These are phyloP conservation scores for Eupithecia centaureata DNA, from an alignment of 2,888 invertebrate species.

Conservation along the genomic window DNA sequence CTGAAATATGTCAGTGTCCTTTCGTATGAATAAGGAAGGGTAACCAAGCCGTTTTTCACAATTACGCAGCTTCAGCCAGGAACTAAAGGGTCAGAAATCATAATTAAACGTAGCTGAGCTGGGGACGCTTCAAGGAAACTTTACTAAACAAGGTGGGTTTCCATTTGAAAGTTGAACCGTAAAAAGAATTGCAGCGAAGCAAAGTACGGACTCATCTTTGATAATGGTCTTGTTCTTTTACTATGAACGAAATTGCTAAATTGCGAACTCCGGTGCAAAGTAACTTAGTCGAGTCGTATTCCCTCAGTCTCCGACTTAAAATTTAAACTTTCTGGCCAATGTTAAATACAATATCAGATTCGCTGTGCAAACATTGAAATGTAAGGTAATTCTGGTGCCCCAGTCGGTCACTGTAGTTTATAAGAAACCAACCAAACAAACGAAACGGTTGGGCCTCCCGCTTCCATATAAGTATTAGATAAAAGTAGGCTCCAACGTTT, in stretches of 20 bases:
- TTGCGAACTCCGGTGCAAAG: conserved; percentile 18
- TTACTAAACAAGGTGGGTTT: conserved; percentile 33
- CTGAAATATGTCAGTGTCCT: conserved; percentile 55
- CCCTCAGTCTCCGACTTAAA: background rate
- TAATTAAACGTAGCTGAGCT: conserved; percentile 32
- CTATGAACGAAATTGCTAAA: conserved; percentile 26
- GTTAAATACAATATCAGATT: background rate
- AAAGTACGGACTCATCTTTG: conserved; percentile 24
- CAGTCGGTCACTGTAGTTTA: background rate
- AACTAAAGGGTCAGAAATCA: conserved; percentile 36
- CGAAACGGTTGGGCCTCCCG: background rate
- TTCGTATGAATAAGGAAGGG: conserved; percentile 42
- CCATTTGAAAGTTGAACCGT: conserved; percentile 34
- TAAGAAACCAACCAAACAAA: background rate
- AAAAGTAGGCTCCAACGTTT: background rate
- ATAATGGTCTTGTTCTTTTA: conserved; percentile 31
- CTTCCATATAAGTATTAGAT: background rate
- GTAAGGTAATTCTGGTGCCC: background rate
- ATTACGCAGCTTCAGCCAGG: conserved; percentile 32
- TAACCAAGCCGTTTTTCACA: conserved; percentile 38
- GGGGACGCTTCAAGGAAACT: conserved; percentile 35
- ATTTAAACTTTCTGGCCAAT: background rate
- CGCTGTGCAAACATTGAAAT: background rate
- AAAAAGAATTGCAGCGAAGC: conserved; percentile 30
- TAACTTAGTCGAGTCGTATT: conserved; percentile 16